These are phyloP conservation scores for Apostichopus leukothele DNA, from an alignment of 53 echinoderm and acorn worm genomes.

Conservation along the genomic window DNA sequence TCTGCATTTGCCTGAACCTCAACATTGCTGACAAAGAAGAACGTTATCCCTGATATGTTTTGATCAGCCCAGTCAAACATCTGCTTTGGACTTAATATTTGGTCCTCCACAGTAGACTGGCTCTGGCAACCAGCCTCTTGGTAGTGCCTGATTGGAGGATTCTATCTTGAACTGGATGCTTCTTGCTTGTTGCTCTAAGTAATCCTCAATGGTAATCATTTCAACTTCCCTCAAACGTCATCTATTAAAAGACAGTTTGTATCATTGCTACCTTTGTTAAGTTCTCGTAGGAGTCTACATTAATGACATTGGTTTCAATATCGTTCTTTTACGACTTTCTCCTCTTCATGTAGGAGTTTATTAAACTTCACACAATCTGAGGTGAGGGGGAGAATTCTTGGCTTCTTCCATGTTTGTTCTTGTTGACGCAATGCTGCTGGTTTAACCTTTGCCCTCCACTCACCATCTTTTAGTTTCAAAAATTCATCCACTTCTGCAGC, in stretches of 20 bases:
- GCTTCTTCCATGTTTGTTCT: conserved; percentile 47
- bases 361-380: conserved; percentile 63
- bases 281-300: not conserved
- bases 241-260: conserved; percentile 15
- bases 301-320: not conserved
- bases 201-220: not conserved
- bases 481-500: conserved; percentile 8
- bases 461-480: conserved; percentile 35
- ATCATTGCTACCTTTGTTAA: conserved; percentile 16
- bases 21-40: no score
- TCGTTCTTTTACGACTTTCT: conserved; percentile 37
- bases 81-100: no score
- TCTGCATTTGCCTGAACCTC: no score
- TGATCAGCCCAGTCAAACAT: no score
- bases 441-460: conserved; percentile 56
- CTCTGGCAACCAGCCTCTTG: no score
- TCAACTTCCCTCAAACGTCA: not conserved
- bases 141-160: not conserved
- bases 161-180: not conserved
- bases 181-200: not conserved
- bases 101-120: no score
- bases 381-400: conserved; percentile 62
- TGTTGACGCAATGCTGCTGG: conserved; percentile 56
- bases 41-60: no score
- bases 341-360: conserved; percentile 28